These are phyloP conservation scores for Pipistrellus pygmaeus DNA, from an alignment of 2,797 vertebrate genomes.

Conservation along the genomic window DNA sequence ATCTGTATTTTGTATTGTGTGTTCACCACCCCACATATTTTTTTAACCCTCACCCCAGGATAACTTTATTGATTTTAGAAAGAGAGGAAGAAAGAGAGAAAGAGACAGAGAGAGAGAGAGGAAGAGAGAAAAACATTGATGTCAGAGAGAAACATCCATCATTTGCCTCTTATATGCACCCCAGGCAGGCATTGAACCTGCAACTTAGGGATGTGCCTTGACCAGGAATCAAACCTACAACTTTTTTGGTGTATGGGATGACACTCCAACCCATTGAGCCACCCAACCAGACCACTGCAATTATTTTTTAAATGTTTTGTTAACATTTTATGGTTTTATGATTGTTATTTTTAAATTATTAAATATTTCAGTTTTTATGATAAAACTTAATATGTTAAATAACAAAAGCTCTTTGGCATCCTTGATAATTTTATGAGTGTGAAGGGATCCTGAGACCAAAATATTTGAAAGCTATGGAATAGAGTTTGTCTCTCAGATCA, in stretches of 20 bases:
- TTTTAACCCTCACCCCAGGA: neutral
- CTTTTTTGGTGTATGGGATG: no score
- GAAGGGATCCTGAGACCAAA: neutral
- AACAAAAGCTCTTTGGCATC: no score
- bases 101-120: no score
- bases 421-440: neutral
- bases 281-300: no score
- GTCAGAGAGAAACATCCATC: neutral
- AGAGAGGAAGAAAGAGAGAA: neutral
- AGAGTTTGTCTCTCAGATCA: neutral
- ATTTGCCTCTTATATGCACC: neutral
- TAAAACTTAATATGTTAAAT: neutral
- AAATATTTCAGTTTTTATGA: slow-evolving; percentile 24
- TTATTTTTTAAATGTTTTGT: slow-evolving; percentile 39
- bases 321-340: slow-evolving; percentile 28
- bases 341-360: slow-evolving; percentile 40
- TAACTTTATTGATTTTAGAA: neutral
- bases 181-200: no score
- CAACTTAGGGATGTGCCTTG: no score
- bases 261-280: no score
- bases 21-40: neutral
- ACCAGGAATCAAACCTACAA: no score
- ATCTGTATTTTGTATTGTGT: neutral
- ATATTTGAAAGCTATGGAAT: slow-evolving; percentile 40
- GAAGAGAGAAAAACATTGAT: no score